Percentiles rank a stretch among this genome's conserved stretches.
Evolutionary conservation across 2,113 vertebrate species (phyloP).

Genomic region (Coryphaenoides rupestris): DNA sequence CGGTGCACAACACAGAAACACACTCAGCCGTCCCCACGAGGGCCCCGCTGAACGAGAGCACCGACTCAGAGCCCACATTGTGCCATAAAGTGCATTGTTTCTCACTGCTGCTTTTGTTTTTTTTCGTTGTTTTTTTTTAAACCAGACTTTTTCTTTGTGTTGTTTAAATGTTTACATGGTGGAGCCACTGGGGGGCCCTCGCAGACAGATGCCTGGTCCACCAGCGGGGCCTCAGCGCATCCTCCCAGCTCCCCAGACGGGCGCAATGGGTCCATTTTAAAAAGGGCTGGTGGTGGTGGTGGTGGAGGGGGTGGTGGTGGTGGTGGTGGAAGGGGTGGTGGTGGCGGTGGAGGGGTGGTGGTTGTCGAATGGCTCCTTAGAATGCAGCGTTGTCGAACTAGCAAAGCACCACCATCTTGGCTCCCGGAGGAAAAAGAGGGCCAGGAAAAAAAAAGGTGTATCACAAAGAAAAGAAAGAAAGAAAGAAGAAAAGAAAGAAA

Average conservation of each 20-base stretch:
- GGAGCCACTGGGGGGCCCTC: conserved; percentile 67
- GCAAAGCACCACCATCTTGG: conserved; percentile 15
- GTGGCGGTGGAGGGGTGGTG: too few species aligned
- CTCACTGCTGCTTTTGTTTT: too few species aligned
- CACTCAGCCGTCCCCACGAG: conserved; percentile 71
- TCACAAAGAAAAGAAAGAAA: too few species aligned
- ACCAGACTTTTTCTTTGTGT: conserved; percentile 67
- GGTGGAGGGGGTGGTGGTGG: too few species aligned
- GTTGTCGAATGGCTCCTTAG: conserved; percentile 30
- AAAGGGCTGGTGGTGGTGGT: neutral
- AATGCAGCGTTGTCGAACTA: conserved; percentile 35
- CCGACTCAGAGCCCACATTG: conserved; percentile 58
- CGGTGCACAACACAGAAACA: conserved; percentile 73
- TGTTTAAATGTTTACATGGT: conserved; percentile 76
- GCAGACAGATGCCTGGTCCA: conserved; percentile 61
- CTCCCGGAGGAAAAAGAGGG: conserved; percentile 43
- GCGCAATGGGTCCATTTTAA: conserved; percentile 46
- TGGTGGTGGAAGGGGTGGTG: too few species aligned
- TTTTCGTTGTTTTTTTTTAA: conserved; percentile 63
- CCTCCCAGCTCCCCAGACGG: conserved; percentile 39
- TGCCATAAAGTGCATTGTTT: conserved; percentile 71
- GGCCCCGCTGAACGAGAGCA: conserved; percentile 61
- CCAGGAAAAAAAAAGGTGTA: conserved; percentile 18
- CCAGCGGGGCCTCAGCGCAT: conserved; percentile 49
- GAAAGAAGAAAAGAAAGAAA: conserved; percentile 50